Conservation (phyloP, 2,113 vertebrate species). For the Leucopsar rothschildi region DNA sequence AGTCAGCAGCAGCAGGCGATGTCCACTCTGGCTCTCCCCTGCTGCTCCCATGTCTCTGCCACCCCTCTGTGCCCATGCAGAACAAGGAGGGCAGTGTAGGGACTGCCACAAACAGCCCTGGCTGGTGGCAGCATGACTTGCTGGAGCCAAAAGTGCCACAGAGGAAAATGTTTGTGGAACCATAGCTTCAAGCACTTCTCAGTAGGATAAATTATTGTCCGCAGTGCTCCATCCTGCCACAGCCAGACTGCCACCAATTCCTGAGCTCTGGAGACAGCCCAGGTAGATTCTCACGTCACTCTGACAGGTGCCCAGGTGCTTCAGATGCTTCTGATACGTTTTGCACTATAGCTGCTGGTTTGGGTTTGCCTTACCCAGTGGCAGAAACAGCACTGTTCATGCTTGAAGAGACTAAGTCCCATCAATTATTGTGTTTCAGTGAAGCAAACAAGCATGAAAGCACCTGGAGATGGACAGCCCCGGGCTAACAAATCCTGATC, state of each 20-base stretch:
- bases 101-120: neutral
- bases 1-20: neutral
- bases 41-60: neutral
- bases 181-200: neutral
- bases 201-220: neutral
- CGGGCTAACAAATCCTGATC: neutral
- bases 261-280: neutral
- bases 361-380: neutral
- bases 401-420: neutral
- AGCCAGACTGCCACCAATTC: neutral
- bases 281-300: neutral
- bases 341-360: neutral
- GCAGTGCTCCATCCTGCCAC: neutral
- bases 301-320: neutral
- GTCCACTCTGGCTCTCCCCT: neutral
- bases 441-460: neutral
- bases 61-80: neutral
- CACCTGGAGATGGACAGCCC: conserved; percentile 3
- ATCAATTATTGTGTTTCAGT: neutral
- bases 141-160: neutral
- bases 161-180: neutral
- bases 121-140: neutral
- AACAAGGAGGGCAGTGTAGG: conserved; percentile 10
- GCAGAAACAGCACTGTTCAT: neutral
- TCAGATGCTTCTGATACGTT: neutral